Evolutionary conservation across 2,888 invertebrate species (phyloP), one percentile per base, ranked within the genome.

Genomic region (Crematogaster levior): DNA sequence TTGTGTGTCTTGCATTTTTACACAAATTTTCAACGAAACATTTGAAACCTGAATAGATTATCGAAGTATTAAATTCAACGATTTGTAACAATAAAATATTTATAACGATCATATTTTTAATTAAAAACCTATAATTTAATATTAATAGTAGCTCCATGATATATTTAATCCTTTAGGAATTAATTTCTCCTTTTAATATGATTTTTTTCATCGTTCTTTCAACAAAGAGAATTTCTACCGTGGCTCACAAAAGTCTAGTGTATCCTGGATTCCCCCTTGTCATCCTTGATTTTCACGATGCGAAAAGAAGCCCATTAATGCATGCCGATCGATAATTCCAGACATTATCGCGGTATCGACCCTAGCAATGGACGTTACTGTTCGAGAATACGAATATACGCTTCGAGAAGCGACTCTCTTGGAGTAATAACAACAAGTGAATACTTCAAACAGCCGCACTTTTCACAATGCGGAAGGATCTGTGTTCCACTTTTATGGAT

Each of bases 301-400:
- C 77, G 68, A 84, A 82, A 81, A 83, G 89, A 87, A 89, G 87
- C 89, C 63, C 87, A 83, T 89, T 88, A 88, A 89, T 87, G 84
- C 83, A 87, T 85, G 79, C 84, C 84, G 84, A 86, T 88, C 86
- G 85, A 88, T 85, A 83, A 73, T 79, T 84, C 88, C 72, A 63
- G 80, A 70, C 68, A 77, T 77, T 77, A 68, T 56, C 77, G 60
- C 58, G 51, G 48, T 40, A 80, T 73, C 60, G 75, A 80, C 46
- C 46, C 60, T 21, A 48, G 37, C 73, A 10, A 60, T 74, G 48
- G 61, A 73, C 60, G 68, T 68, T 66, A 56, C 68, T 27, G 56
- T 68, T 68, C 43, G 53, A 18, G 43, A 7, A 66, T 77, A 56
- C 21, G 37, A 77, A 66, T 53, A 18, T 21, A 27, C 18, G 53